These are phyloP conservation scores for Tenebrio molitor DNA, from an alignment of 1,140 invertebrate species.

Conservation along the genomic window DNA sequence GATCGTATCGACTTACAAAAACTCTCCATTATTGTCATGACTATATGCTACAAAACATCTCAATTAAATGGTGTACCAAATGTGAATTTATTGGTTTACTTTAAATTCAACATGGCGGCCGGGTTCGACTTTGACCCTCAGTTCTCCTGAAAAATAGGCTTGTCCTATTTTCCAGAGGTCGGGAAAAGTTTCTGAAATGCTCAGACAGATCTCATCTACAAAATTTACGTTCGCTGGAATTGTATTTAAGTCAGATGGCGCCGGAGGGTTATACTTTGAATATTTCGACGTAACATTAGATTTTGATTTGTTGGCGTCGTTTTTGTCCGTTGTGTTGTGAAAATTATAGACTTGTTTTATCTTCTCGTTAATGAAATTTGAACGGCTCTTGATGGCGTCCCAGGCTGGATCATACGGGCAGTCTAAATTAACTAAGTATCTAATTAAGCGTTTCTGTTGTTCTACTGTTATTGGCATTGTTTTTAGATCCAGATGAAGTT, in stretches of 20 bases:
- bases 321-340: conserved; percentile 68
- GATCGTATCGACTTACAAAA: conserved; percentile 77
- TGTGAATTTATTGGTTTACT: too few species aligned
- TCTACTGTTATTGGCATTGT: conserved; percentile 92
- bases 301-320: conserved; percentile 55
- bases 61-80: too few species aligned
- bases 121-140: conserved; percentile 79
- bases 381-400: conserved; percentile 89
- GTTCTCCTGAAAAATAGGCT: conserved; percentile 88
- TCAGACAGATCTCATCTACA: conserved; percentile 80
- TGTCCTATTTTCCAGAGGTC: conserved; percentile 93
- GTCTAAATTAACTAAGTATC: conserved; percentile 81
- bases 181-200: conserved; percentile 79
- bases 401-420: conserved; percentile 90
- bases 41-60: conserved; percentile 70
- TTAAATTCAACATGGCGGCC: conserved; percentile 81
- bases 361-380: conserved; percentile 79
- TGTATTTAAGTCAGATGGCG: conserved; percentile 60
- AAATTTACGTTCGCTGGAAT: conserved; percentile 75
- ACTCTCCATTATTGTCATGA: conserved; percentile 75
- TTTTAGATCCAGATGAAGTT: conserved; percentile 86
- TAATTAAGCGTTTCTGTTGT: conserved; percentile 93
- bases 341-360: conserved; percentile 75
- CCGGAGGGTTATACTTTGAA: conserved; percentile 60
- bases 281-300: conserved; percentile 58